A percentile compares a stretch with the other conserved stretches of the same genome.
phyloP scores from a whole-genome alignment of 2,888 invertebrate species.

The Hirtodrosophila duncani region DNA sequence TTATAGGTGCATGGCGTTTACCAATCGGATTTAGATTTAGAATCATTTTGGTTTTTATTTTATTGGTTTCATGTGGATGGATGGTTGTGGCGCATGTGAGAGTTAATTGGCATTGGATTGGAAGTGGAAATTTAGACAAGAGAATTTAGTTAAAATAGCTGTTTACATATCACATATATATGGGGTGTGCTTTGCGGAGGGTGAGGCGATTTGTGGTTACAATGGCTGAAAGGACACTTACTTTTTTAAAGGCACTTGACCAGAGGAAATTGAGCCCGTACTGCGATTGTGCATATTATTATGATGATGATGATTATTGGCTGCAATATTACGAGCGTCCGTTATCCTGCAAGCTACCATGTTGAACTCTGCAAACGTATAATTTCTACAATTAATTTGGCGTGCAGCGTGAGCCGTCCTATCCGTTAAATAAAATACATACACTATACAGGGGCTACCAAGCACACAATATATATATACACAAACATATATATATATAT shows the following conservation, averaged over 20 bases:
- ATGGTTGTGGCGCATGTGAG: constrained; percentile 19
- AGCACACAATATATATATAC: constrained; percentile 53
- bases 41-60: constrained; percentile 15
- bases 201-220: no score
- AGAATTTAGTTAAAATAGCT: not conserved
- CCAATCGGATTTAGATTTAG: constrained; percentile 44
- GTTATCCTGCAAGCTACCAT: constrained; percentile 98
- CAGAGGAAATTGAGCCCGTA: constrained; percentile 88
- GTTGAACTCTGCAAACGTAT: constrained; percentile 95
- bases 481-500: constrained; percentile 8
- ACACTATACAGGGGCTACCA: constrained; percentile 47
- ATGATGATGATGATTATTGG: constrained; percentile 78
- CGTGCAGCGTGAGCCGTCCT: constrained; percentile 79
- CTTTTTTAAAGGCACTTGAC: constrained; percentile 99
- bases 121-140: not conserved
- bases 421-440: constrained; percentile 70
- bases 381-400: constrained; percentile 82
- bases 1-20: constrained; percentile 33
- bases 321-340: constrained; percentile 91
- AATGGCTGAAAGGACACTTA: no score
- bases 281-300: constrained; percentile 75
- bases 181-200: no score
- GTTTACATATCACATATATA: no score
- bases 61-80: constrained; percentile 1
- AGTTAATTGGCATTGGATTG: constrained; percentile 18